phyloP scores from a whole-genome alignment of 1,140 invertebrate species.

The Oryctes rhinoceros region DNA sequence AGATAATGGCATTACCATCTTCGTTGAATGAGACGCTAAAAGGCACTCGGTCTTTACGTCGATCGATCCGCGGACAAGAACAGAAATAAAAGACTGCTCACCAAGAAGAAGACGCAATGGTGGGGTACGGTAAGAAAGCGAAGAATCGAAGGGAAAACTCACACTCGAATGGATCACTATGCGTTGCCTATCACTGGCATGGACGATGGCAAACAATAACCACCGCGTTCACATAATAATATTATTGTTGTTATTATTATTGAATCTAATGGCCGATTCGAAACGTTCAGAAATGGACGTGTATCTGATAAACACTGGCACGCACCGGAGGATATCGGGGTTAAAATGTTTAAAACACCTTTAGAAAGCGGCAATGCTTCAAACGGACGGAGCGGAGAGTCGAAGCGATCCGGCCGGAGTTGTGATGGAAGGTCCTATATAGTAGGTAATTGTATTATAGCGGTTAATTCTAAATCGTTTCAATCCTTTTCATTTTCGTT shows the following conservation, averaged over 20 bases:
- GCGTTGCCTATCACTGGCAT: slow-evolving; percentile 7
- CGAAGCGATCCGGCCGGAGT: neutral
- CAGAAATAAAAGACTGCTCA: neutral
- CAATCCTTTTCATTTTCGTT: neutral
- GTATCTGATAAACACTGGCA: slow-evolving; percentile 27
- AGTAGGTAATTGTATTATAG: slow-evolving; percentile 21
- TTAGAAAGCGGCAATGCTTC: slow-evolving; percentile 3
- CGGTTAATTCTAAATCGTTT: neutral
- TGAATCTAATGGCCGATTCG: slow-evolving; percentile 28
- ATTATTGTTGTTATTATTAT: slow-evolving; percentile 31
- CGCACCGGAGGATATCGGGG: slow-evolving; percentile 30
- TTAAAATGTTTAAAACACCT: slow-evolving; percentile 34
- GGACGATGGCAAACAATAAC: slow-evolving; percentile 28
- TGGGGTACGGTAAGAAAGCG: neutral
- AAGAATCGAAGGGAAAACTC: slow-evolving; percentile 15
- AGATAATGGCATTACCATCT: slow-evolving; percentile 33
- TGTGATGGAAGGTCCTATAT: slow-evolving; percentile 20
- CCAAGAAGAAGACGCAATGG: neutral
- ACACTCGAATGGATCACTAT: slow-evolving; percentile 27
- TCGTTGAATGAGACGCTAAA: slow-evolving; percentile 20
- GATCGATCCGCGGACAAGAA: slow-evolving; percentile 31
- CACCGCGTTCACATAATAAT: slow-evolving; percentile 25
- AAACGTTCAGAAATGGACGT: neutral
- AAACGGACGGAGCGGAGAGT: neutral
- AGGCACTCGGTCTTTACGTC: neutral